Conservation (phyloP, 2,113 vertebrate species). For the Microtus montanus region DNA sequence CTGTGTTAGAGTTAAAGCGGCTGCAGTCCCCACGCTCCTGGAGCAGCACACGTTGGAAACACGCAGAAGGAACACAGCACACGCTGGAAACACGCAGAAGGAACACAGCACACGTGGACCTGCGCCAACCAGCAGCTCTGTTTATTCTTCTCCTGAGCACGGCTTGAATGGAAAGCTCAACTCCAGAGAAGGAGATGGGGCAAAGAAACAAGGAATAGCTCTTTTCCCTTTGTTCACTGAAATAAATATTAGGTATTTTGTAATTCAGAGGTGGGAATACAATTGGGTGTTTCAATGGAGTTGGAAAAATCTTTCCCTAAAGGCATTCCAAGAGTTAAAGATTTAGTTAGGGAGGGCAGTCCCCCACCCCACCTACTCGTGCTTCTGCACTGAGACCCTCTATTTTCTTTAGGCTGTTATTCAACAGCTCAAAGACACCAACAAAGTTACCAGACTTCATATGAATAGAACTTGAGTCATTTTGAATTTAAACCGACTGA, state of each 20-base stretch:
- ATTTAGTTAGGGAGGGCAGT: neutral
- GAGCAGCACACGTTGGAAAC: neutral
- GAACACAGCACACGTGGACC: neutral
- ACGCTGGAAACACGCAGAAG: neutral
- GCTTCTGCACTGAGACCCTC: neutral
- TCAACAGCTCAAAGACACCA: neutral
- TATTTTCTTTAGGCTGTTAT: neutral
- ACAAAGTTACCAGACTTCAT: neutral
- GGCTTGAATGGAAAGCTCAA: neutral
- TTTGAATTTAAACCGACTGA: neutral
- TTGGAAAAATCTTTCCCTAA: neutral
- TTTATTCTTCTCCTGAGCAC: neutral
- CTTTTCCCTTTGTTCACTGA: neutral
- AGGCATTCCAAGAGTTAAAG: neutral
- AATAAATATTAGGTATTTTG: neutral
- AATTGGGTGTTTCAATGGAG: neutral
- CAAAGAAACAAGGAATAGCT: neutral
- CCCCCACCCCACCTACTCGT: accelerated
- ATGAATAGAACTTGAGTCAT: slow-evolving; percentile 25
- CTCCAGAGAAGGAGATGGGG: neutral
- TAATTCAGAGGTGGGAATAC: slow-evolving; percentile 41
- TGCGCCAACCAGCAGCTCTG: neutral
- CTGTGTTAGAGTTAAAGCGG: neutral
- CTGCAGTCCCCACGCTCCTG: accelerated
- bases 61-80: neutral